These are phyloP conservation scores for Podarcis cretensis DNA, from an alignment of 2,113 vertebrate genomes.

Conservation along the genomic window DNA sequence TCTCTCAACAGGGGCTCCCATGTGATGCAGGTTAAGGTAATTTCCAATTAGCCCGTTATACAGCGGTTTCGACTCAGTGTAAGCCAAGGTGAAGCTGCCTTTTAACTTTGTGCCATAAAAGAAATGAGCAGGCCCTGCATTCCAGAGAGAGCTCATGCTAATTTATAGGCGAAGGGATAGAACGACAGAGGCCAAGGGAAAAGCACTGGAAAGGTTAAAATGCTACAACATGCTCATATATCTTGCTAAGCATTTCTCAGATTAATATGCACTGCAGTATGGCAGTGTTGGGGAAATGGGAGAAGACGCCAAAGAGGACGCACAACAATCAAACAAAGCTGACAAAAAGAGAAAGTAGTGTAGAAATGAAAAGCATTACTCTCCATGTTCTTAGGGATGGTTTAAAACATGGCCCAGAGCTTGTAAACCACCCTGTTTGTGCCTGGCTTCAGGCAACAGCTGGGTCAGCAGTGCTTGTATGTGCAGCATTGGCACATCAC, in stretches of 20 bases:
- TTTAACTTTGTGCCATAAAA: slow-evolving; percentile 1
- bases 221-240: slow-evolving; percentile 1
- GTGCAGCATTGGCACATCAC: background rate
- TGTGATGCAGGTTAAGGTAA: slow-evolving; percentile 4
- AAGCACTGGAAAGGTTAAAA: slow-evolving; percentile 9
- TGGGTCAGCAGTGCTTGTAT: background rate
- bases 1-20: slow-evolving; percentile 3
- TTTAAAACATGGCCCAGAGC: background rate
- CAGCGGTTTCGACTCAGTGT: background rate
- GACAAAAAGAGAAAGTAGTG: background rate
- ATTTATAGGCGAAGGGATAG: background rate
- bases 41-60: slow-evolving; percentile 16
- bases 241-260: background rate
- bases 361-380: background rate
- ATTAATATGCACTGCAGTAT: background rate
- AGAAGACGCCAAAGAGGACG: background rate
- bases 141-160: background rate
- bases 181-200: background rate
- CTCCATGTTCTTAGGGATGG: background rate
- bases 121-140: background rate
- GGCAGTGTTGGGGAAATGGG: background rate
- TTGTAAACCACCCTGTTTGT: background rate
- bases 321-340: background rate
- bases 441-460: background rate
- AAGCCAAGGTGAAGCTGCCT: slow-evolving; percentile 9